Conservation (phyloP, 2,113 vertebrate species). For the Thunnus thynnus region DNA sequence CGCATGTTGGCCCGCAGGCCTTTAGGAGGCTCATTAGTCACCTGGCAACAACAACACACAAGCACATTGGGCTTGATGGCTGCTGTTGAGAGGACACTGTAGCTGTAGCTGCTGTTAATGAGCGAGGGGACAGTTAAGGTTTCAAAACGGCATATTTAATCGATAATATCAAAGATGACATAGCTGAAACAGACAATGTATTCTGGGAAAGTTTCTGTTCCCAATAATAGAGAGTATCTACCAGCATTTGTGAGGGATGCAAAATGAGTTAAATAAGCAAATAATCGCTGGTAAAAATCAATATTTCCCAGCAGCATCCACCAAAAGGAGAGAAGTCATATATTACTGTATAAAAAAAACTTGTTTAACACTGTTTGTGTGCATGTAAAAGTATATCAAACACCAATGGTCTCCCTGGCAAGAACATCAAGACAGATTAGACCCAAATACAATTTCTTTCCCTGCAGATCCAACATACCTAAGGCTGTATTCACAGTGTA, state of each 20-base stretch:
- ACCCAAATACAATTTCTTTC: too few relatives aligned
- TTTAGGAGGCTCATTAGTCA: constrained; percentile 89
- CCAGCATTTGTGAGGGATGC: neutral
- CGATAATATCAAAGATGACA: too few relatives aligned
- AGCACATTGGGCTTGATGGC: neutral
- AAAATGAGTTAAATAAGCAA: neutral
- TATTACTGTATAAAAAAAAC: neutral
- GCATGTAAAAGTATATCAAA: too few relatives aligned
- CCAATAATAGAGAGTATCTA: too few relatives aligned
- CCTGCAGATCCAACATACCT: too few relatives aligned
- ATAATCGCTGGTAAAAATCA: neutral
- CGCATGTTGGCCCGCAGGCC: constrained; percentile 87
- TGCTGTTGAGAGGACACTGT: neutral
- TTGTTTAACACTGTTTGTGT: neutral
- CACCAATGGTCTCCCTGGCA: too few relatives aligned
- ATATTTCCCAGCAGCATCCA: neutral
- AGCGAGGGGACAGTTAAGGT: too few relatives aligned
- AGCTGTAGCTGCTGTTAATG: neutral
- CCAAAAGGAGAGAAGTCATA: neutral
- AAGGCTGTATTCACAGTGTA: too few relatives aligned
- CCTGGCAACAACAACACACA: constrained; percentile 65
- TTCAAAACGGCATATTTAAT: too few relatives aligned
- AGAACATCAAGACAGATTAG: too few relatives aligned
- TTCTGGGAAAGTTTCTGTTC: too few relatives aligned
- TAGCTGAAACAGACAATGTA: too few relatives aligned